Conservation (phyloP, 2,888 invertebrate genomes). For the Drosophila parthenogenetica region DNA sequence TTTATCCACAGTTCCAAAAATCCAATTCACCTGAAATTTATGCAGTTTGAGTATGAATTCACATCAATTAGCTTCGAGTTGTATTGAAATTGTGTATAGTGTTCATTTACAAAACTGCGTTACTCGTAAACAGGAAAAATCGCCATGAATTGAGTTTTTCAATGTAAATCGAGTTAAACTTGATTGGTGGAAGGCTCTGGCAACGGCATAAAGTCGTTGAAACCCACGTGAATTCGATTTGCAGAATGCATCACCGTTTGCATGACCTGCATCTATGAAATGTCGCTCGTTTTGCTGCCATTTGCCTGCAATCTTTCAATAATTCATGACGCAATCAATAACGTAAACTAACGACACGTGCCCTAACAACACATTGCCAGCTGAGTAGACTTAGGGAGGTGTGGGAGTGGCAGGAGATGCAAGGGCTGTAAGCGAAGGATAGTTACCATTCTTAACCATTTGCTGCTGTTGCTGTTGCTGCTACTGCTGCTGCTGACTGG, state of each 20-base stretch:
- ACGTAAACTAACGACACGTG: slow-evolving; percentile 71
- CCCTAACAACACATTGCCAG: slow-evolving; percentile 30
- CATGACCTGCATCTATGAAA: slow-evolving; percentile 51
- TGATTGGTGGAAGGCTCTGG: no score
- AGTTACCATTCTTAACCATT: slow-evolving; percentile 51
- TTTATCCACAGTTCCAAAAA: slow-evolving; percentile 7
- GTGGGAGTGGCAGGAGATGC: neutral
- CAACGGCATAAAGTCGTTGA: neutral
- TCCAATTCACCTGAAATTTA: slow-evolving; percentile 3
- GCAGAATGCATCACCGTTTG: slow-evolving; percentile 6
- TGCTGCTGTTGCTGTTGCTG: slow-evolving; percentile 3
- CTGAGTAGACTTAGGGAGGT: neutral
- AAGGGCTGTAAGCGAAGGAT: slow-evolving; percentile 4
- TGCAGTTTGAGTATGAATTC: neutral
- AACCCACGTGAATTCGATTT: slow-evolving; percentile 9
- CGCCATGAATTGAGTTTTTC: no score
- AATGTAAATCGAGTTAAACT: no score
- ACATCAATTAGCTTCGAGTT: neutral
- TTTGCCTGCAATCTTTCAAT: slow-evolving; percentile 68
- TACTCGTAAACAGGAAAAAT: no score
- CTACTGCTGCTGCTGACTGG: slow-evolving; percentile 35
- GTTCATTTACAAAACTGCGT: no score
- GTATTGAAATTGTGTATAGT: no score
- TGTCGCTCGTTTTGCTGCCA: slow-evolving; percentile 44
- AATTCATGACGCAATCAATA: slow-evolving; percentile 78